These are phyloP conservation scores for Stichodactyla mertensii DNA, from an alignment of 64 coral and sea anemone genomes.

Conservation along the genomic window DNA sequence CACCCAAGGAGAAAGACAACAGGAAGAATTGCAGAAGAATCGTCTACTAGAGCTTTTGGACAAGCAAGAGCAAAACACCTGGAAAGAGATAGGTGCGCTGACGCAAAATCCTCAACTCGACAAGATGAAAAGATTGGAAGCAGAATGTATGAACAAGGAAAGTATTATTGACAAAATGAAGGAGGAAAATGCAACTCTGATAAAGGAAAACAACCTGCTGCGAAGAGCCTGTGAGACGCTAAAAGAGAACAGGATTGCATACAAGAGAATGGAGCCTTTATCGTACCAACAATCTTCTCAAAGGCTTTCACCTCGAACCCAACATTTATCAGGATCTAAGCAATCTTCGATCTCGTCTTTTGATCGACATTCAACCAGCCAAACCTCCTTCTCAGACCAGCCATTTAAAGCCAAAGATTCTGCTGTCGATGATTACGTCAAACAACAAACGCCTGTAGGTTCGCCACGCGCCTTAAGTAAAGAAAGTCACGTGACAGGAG, in stretches of 20 bases:
- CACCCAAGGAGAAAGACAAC: slow-evolving; percentile 13
- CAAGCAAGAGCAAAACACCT: slow-evolving; percentile 23
- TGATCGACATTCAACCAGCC: background rate
- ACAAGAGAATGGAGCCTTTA: background rate
- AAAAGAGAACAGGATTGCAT: slow-evolving; percentile 37
- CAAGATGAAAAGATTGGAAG: slow-evolving; percentile 8
- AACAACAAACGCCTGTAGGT: background rate
- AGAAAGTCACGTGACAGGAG: background rate
- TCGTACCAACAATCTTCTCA: background rate
- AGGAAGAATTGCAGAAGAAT: slow-evolving; percentile 14
- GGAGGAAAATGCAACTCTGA: slow-evolving; percentile 57
- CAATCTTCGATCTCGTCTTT: slow-evolving; percentile 3
- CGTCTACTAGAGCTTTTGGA: slow-evolving; percentile 20
- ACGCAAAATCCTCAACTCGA: background rate
- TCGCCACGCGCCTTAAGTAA: background rate
- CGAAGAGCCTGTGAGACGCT: slow-evolving; percentile 68
- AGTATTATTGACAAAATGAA: slow-evolving; percentile 46
- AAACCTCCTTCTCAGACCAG: background rate
- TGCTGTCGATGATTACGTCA: background rate
- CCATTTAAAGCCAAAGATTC: background rate
- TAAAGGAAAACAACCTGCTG: slow-evolving; percentile 78
- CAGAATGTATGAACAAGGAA: slow-evolving; percentile 21
- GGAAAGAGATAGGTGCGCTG: background rate
- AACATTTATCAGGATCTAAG: background rate
- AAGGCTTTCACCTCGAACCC: background rate